A percentile compares a stretch with the other conserved stretches of the same genome.
phyloP scores from a whole-genome alignment of 2,797 vertebrate species.

The Dromococcyx pavoninus region DNA sequence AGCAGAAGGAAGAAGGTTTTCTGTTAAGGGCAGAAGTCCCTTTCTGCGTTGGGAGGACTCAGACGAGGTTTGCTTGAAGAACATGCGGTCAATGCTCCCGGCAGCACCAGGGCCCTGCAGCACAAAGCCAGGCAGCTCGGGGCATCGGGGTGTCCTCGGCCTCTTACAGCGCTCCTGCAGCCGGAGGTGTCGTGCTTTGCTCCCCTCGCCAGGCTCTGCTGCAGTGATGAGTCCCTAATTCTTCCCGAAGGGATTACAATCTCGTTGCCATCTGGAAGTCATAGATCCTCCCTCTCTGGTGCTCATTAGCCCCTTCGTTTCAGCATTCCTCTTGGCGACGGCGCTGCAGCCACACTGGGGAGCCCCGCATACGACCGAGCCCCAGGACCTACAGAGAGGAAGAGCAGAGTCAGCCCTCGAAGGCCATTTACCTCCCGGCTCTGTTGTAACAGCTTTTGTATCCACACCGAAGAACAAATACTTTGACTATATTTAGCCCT shows the following conservation, averaged over 20 bases:
- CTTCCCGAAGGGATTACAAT: slow-evolving; percentile 55
- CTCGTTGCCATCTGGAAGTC: slow-evolving; percentile 63
- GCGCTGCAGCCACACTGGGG: neutral
- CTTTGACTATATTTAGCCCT: slow-evolving; percentile 70
- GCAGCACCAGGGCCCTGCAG: neutral
- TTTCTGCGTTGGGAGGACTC: neutral
- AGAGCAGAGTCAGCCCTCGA: slow-evolving; percentile 51
- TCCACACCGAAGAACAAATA: slow-evolving; percentile 10
- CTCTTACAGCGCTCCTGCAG: neutral
- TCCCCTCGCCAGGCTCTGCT: slow-evolving; percentile 15
- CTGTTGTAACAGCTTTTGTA: neutral
- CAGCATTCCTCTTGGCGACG: slow-evolving; percentile 12
- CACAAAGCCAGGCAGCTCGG: neutral
- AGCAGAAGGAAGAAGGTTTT: neutral
- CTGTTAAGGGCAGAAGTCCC: neutral
- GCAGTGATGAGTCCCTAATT: slow-evolving; percentile 23
- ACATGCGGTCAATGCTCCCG: neutral
- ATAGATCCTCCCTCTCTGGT: slow-evolving; percentile 66
- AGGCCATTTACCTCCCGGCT: slow-evolving; percentile 30
- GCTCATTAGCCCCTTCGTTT: slow-evolving; percentile 47
- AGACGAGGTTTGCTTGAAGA: neutral
- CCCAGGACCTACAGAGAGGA: slow-evolving; percentile 24
- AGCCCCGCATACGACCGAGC: neutral
- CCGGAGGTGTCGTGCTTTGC: neutral
- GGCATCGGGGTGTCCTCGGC: neutral